Percentiles rank a stretch among this genome's conserved stretches.
phyloP scores from a whole-genome alignment of 1,140 invertebrate genomes.

The Euura saliciscinereae region DNA sequence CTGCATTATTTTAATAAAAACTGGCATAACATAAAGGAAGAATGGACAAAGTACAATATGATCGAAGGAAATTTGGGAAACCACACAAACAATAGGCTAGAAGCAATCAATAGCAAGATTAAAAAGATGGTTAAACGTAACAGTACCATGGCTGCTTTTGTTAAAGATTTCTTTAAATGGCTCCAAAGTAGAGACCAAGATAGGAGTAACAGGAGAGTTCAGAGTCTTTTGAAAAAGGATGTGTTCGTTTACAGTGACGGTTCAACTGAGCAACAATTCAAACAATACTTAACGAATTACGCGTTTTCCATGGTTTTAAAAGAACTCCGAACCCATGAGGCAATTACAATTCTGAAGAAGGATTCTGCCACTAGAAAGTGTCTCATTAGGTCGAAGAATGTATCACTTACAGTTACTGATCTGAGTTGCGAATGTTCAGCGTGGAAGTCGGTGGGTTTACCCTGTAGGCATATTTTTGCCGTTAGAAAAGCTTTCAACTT shows the following conservation, averaged over 20 bases:
- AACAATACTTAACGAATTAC: conserved; percentile 16
- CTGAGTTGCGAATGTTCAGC: too few species aligned
- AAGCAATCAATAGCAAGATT: conserved; percentile 26
- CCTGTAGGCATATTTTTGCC: conserved; percentile 25
- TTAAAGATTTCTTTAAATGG: conserved; percentile 23
- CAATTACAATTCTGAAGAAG: too few species aligned
- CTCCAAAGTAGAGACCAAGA: conserved; percentile 14
- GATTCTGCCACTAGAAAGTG: too few species aligned
- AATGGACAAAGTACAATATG: conserved; percentile 24
- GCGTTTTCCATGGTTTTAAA: conserved; percentile 10
- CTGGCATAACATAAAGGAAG: conserved; percentile 23
- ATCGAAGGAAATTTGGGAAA: conserved; percentile 23
- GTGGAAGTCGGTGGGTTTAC: too few species aligned
- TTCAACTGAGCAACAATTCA: conserved; percentile 16
- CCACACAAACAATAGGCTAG: conserved; percentile 25
- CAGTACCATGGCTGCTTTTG: conserved; percentile 18
- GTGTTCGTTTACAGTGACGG: conserved; percentile 10
- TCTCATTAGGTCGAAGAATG: too few species aligned
- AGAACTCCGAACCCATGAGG: too few species aligned
- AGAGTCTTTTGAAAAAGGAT: conserved; percentile 20
- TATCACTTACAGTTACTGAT: too few species aligned
- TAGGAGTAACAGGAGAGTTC: conserved; percentile 12
- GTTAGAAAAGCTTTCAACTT: too few species aligned
- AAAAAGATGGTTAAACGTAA: conserved; percentile 19
- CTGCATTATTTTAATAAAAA: conserved; percentile 25